Conservation (phyloP, 2,888 invertebrate genomes). For the Macrophya alboannulata region DNA sequence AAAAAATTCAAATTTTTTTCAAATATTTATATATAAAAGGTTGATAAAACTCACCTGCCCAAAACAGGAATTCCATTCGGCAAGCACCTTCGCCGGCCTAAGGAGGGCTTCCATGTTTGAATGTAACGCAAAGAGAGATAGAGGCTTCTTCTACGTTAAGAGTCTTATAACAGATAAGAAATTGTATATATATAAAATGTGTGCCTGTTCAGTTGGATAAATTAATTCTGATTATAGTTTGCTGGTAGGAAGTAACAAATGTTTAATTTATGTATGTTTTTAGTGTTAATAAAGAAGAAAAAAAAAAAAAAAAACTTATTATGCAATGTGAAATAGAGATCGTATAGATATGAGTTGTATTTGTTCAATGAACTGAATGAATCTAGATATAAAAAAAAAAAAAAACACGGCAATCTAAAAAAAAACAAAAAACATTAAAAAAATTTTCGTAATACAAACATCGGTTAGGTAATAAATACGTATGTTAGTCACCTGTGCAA, state of each 20-base stretch:
- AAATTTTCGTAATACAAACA: background rate
- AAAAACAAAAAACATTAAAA: background rate
- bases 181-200: background rate
- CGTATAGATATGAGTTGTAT: background rate
- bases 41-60: constrained; percentile 68
- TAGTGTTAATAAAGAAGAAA: background rate
- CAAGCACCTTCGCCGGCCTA: constrained; percentile 73
- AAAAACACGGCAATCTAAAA: background rate
- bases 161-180: constrained; percentile 43
- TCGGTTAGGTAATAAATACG: constrained; percentile 20
- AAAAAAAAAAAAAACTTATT: constrained; percentile 11
- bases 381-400: background rate
- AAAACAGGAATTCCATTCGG: constrained; percentile 75
- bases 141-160: constrained; percentile 12
- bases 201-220: background rate
- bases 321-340: constrained; percentile 16
- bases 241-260: background rate
- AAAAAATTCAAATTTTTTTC: background rate
- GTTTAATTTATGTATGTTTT: background rate
- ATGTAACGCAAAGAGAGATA: background rate
- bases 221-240: background rate
- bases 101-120: constrained; percentile 64
- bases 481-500: constrained; percentile 41
- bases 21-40: background rate
- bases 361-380: constrained; percentile 15